A percentile compares a stretch with the other conserved stretches of the same genome.
phyloP scores from a whole-genome alignment of 35 echinoderm and acorn worm genomes.

The Apostichopus parvimensis region DNA sequence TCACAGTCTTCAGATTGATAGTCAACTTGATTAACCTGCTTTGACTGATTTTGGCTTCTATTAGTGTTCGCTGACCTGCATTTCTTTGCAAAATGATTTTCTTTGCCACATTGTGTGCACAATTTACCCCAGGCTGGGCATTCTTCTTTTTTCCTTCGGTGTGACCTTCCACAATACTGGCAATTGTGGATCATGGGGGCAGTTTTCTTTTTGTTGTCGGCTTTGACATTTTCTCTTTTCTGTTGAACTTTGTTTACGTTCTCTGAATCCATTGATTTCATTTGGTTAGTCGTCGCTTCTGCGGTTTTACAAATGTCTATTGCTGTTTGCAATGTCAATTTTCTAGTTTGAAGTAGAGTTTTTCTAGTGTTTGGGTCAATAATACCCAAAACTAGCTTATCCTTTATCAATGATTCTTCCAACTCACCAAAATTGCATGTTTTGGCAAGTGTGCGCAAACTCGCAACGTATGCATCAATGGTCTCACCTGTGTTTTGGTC shows the following conservation, averaged over 20 bases:
- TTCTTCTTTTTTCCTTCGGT: too few relatives aligned
- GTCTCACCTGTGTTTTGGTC: slow-evolving; percentile 47
- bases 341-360: slow-evolving; percentile 25
- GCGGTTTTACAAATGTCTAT: slow-evolving; percentile 21
- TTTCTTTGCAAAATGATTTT: too few relatives aligned
- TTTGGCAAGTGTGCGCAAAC: slow-evolving; percentile 23
- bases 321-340: slow-evolving; percentile 28
- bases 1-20: slow-evolving; percentile 25
- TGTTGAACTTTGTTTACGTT: too few relatives aligned
- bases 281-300: slow-evolving; percentile 17
- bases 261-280: too few relatives aligned
- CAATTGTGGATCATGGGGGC: too few relatives aligned
- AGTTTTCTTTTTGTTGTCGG: too few relatives aligned
- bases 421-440: slow-evolving; percentile 47
- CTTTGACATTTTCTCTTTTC: too few relatives aligned
- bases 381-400: slow-evolving; percentile 20
- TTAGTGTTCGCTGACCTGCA: not conserved
- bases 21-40: not conserved
- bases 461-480: slow-evolving; percentile 38
- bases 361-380: slow-evolving; percentile 23
- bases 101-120: too few relatives aligned
- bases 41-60: slow-evolving; percentile 10
- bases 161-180: too few relatives aligned
- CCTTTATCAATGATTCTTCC: slow-evolving; percentile 30
- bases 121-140: too few relatives aligned